Conservation (phyloP, 2,113 vertebrate species). For the Micronycteris hirsuta region DNA sequence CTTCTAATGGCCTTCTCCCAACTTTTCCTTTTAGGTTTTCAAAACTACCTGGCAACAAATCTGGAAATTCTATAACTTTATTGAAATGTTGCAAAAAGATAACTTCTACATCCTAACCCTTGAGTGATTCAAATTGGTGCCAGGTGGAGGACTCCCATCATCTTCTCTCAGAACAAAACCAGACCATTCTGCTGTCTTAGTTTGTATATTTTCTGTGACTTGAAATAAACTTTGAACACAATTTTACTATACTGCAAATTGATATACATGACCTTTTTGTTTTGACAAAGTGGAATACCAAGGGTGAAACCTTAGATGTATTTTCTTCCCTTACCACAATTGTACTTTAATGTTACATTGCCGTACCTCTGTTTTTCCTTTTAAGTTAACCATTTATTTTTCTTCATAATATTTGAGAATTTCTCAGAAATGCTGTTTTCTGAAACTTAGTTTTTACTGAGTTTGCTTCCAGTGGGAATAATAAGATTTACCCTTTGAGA, state of each 20-base stretch:
- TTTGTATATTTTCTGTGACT: slow-evolving; percentile 77
- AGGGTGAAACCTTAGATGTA: slow-evolving; percentile 43
- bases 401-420: slow-evolving; percentile 49
- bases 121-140: slow-evolving; percentile 41
- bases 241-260: slow-evolving; percentile 71
- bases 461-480: slow-evolving; percentile 54
- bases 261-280: slow-evolving; percentile 58
- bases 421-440: slow-evolving; percentile 52
- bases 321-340: slow-evolving; percentile 43
- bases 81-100: slow-evolving; percentile 42
- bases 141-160: slow-evolving; percentile 57
- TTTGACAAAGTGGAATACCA: slow-evolving; percentile 52
- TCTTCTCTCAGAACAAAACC: not conserved
- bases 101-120: slow-evolving; percentile 47
- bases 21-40: slow-evolving; percentile 67
- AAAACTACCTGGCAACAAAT: slow-evolving; percentile 39
- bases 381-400: slow-evolving; percentile 46
- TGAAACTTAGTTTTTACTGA: slow-evolving; percentile 46
- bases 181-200: slow-evolving; percentile 46
- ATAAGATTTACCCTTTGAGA: slow-evolving; percentile 44
- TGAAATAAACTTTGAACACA: slow-evolving; percentile 77
- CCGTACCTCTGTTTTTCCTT: slow-evolving; percentile 30
- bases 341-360: slow-evolving; percentile 49
- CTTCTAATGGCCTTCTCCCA: slow-evolving; percentile 39
- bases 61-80: slow-evolving; percentile 17